These are phyloP conservation scores for Tamias sibiricus DNA, from an alignment of 2,113 vertebrate species.

Conservation along the genomic window DNA sequence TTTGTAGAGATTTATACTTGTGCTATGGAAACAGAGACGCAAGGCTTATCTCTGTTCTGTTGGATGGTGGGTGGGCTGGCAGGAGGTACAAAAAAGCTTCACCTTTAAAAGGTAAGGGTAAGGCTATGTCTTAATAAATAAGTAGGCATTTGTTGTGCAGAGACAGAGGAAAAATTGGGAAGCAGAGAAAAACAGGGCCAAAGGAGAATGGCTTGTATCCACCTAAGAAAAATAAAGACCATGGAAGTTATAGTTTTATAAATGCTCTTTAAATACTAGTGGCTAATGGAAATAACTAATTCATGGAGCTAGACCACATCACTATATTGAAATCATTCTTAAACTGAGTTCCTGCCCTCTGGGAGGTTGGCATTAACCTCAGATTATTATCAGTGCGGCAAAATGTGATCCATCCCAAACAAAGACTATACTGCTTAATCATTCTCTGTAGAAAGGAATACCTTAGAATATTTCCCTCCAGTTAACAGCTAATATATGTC, in stretches of 20 bases:
- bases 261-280: constrained; percentile 35
- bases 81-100: background rate
- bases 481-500: background rate
- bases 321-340: background rate
- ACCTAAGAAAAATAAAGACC: constrained; percentile 1
- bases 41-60: background rate
- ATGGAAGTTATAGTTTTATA: background rate
- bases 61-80: background rate
- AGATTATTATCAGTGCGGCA: background rate
- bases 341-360: constrained; percentile 12
- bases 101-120: background rate
- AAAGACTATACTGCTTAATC: background rate
- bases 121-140: constrained; percentile 11
- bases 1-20: constrained; percentile 34
- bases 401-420: constrained; percentile 33
- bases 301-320: background rate
- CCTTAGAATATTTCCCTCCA: background rate
- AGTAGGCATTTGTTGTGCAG: background rate
- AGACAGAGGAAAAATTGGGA: background rate
- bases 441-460: constrained; percentile 24
- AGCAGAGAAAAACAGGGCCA: background rate
- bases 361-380: constrained; percentile 41
- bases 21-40: constrained; percentile 12
- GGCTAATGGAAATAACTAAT: background rate
- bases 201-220: background rate